Evolutionary conservation across 2,797 vertebrate species (phyloP), one percentile per base, ranked within the genome.

Genomic region (Triplophysa yarkandensis): DNA sequence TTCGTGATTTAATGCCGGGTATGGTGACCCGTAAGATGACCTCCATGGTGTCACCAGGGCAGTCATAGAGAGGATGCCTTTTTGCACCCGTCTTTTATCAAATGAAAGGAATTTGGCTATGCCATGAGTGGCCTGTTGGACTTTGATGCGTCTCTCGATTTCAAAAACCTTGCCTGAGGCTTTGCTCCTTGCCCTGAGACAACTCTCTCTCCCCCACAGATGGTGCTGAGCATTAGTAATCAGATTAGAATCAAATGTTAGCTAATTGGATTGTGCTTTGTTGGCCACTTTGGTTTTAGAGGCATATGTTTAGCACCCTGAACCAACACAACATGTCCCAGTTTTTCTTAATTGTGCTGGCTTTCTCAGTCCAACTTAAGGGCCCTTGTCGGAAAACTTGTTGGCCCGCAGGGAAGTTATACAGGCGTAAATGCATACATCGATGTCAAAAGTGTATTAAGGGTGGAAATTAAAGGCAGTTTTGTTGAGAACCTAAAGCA

Each of bases 181-280:
- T 19, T 65, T 69, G 73, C 71, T 81, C 78, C 67, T 84, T 75
- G 66, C 50, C 43, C 43, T 50, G 43, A 44, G 52, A 34, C 16
- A 78, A 66, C 46, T 50, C 30, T 44, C 17, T 68, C 48, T 83
- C 87, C 87, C 82, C 79, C 87, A 87, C 79, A 85, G 84, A 82
- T 58, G 46, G 39, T 73, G 70, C 83, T 82, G 86, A 81, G 82
- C 82, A 83, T 65, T 79, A 71, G 65, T 79, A 79, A 25, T 25
- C 80, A 68, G 86, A 88, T 87, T 85, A 50, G 76, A 89, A 88
- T 86, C 74, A 85, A 83, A 88, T 82, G 78, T 76, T 85, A 77
- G 13, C 68, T 90, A 90, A 91, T 89, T 90, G 85, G 78, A 79
- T 85, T 77, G 68, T 67, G 81, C 76, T 87, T 86, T 85, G 72